phyloP scores from a whole-genome alignment of 2,888 invertebrate genomes.

The Xestia c-nigrum region DNA sequence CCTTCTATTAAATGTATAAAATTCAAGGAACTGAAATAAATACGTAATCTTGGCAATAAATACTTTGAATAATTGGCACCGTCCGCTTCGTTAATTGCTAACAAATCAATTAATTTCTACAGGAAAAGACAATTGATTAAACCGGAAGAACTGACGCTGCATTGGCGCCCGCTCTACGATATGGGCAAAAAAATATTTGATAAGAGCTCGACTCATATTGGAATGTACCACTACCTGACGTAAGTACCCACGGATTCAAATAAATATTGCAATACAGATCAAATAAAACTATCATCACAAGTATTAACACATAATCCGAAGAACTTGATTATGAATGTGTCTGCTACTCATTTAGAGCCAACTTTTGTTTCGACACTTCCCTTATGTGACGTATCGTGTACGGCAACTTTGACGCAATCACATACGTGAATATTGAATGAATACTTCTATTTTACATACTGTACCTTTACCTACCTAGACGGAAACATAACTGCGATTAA shows the following conservation, averaged over 20 bases:
- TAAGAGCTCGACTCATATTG: constrained; percentile 89
- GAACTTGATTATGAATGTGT: constrained; percentile 40
- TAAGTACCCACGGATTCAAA: constrained; percentile 77
- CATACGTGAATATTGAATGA: constrained; percentile 30
- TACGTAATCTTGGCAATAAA: constrained; percentile 54
- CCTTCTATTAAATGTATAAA: constrained; percentile 6
- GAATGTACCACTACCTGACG: constrained; percentile 91
- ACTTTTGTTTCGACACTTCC: constrained; percentile 48
- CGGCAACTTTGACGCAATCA: constrained; percentile 39
- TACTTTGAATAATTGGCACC: constrained; percentile 56
- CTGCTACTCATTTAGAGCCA: constrained; percentile 48
- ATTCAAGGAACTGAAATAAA: constrained; percentile 17
- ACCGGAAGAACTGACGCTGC: constrained; percentile 94
- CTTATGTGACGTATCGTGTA: constrained; percentile 42
- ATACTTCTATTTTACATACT: constrained; percentile 4
- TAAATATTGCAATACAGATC: constrained; percentile 1
- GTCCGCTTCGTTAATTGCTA: constrained; percentile 37
- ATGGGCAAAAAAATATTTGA: constrained; percentile 91
- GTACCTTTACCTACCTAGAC: neutral
- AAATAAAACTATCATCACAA: constrained; percentile 15
- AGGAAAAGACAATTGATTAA: constrained; percentile 95
- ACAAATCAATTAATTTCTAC: constrained; percentile 64
- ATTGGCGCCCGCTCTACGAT: constrained; percentile 96
- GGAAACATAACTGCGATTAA: constrained; percentile 7
- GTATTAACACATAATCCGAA: constrained; percentile 36